phyloP scores from a whole-genome alignment of 2,797 vertebrate species.

The Trachurus trachurus region DNA sequence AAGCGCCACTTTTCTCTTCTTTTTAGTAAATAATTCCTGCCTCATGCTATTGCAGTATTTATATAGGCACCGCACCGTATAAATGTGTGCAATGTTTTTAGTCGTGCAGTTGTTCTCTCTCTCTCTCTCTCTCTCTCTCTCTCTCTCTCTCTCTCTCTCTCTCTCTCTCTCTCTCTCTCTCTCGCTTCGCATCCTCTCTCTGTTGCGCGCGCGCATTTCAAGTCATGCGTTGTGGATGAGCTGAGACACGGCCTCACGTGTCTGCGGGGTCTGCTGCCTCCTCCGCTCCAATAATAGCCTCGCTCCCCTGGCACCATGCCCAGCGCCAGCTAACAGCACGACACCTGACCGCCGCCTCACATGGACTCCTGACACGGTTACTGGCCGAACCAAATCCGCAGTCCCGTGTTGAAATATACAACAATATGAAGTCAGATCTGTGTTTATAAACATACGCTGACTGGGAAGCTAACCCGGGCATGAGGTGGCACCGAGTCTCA shows the following conservation, averaged over 20 bases:
- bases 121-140: constrained; percentile 5
- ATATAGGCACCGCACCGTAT: background rate
- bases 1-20: background rate
- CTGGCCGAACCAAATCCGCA: constrained; percentile 79
- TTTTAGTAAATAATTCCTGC: constrained; percentile 23
- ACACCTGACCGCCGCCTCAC: constrained; percentile 90
- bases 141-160: background rate
- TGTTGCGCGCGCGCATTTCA: constrained; percentile 39
- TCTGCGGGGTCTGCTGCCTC: constrained; percentile 81
- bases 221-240: constrained; percentile 81
- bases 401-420: constrained; percentile 76
- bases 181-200: background rate
- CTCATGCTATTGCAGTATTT: constrained; percentile 36
- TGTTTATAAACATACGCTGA: constrained; percentile 68
- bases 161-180: constrained; percentile 5
- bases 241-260: constrained; percentile 86
- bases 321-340: constrained; percentile 75
- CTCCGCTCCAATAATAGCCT: constrained; percentile 86
- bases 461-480: constrained; percentile 43
- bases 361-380: constrained; percentile 86
- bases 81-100: constrained; percentile 1
- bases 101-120: constrained; percentile 10
- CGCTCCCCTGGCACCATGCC: constrained; percentile 83
- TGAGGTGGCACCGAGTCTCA: constrained; percentile 36
- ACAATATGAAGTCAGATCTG: constrained; percentile 59